A percentile compares a stretch with the other conserved stretches of the same genome.
phyloP scores from a whole-genome alignment of 2,888 invertebrate genomes.

The Blastobasis adustella region DNA sequence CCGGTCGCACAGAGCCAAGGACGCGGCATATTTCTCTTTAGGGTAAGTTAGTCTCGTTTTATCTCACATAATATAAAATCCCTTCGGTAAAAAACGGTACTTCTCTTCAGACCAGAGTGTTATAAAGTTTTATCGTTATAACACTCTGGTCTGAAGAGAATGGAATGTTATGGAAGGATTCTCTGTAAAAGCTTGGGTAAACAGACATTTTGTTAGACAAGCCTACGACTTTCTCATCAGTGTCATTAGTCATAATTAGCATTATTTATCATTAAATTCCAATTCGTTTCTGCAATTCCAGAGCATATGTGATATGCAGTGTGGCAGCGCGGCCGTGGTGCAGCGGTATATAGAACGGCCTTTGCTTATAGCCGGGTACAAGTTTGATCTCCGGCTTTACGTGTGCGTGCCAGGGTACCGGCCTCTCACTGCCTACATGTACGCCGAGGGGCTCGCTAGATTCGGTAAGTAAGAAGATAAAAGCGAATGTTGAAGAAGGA shows the following conservation, averaged over 20 bases:
- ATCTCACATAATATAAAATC: too few relatives aligned
- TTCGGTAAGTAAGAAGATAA: constrained; percentile 40
- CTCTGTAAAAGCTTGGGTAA: too few relatives aligned
- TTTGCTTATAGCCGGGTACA: constrained; percentile 88
- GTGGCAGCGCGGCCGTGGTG: constrained; percentile 86
- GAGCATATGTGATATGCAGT: constrained; percentile 85
- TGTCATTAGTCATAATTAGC: too few relatives aligned
- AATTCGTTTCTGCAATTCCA: constrained; percentile 36
- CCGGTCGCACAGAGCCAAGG: constrained; percentile 91
- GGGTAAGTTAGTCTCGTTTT: constrained; percentile 60
- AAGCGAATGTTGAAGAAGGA: too few relatives aligned
- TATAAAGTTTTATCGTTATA: too few relatives aligned
- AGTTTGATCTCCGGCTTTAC: constrained; percentile 93
- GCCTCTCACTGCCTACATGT: constrained; percentile 90
- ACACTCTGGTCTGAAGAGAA: too few relatives aligned
- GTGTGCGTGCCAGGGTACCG: constrained; percentile 91
- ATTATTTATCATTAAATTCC: too few relatives aligned
- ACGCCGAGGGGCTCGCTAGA: constrained; percentile 88
- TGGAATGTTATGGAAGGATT: too few relatives aligned
- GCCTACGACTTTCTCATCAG: too few relatives aligned
- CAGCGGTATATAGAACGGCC: constrained; percentile 88
- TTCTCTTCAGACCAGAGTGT: too few relatives aligned
- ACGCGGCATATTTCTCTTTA: constrained; percentile 86
- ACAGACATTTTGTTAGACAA: too few relatives aligned
- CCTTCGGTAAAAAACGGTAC: too few relatives aligned